phyloP scores from a whole-genome alignment of 2,113 vertebrate species.

The Heloderma charlesbogerti region DNA sequence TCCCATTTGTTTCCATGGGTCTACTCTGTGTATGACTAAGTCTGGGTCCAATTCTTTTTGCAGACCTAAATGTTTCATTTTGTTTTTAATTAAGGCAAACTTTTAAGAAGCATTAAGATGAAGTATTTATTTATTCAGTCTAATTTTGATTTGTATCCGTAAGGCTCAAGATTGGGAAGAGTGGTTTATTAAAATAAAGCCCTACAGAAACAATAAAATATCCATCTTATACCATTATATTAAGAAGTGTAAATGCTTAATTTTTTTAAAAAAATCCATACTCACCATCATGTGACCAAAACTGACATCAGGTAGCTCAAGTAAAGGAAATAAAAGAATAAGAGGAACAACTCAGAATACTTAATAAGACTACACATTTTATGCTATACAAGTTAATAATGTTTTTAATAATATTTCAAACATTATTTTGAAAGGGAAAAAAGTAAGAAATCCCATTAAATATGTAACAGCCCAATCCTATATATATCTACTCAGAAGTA shows the following conservation, averaged over 20 bases:
- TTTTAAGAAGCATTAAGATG: background rate
- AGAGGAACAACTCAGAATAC: slow-evolving; percentile 17
- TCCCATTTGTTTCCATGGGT: too few relatives aligned
- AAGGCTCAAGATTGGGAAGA: background rate
- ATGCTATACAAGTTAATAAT: background rate
- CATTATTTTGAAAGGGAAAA: background rate
- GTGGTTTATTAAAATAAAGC: background rate
- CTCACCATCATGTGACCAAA: slow-evolving; percentile 77
- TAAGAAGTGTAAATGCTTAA: background rate
- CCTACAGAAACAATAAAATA: background rate
- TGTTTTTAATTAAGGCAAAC: background rate
- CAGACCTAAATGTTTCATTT: background rate
- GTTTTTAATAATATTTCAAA: background rate
- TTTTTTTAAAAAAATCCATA: slow-evolving; percentile 23
- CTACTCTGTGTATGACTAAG: too few relatives aligned
- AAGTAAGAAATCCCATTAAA: background rate
- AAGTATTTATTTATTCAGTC: background rate
- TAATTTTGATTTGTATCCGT: background rate
- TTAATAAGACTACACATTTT: slow-evolving; percentile 9
- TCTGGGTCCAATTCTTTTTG: background rate
- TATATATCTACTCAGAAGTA: background rate
- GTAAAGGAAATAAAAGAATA: slow-evolving; percentile 51
- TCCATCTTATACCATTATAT: background rate
- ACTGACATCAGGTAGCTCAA: slow-evolving; percentile 77
- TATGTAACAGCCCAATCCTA: background rate